A percentile compares a stretch with the other conserved stretches of the same genome.
Conservation (phyloP, 2,113 vertebrate genomes). For the Melanerpes formicivorus region DNA sequence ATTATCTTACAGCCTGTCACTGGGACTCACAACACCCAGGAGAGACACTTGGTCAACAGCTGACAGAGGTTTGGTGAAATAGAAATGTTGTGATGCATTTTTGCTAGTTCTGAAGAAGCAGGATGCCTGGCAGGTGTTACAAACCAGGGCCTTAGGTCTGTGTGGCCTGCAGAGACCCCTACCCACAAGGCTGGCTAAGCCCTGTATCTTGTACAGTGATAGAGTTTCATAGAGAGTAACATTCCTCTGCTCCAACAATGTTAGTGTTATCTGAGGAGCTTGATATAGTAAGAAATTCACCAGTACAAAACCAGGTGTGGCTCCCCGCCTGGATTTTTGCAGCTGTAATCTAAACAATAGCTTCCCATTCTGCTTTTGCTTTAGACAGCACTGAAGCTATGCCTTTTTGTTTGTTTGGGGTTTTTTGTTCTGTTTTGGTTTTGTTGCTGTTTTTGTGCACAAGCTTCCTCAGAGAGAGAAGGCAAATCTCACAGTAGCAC, state of each 20-base stretch:
- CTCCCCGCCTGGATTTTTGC: background rate
- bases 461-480: background rate
- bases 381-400: background rate
- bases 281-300: background rate
- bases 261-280: background rate
- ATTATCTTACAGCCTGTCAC: background rate
- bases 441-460: background rate
- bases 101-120: background rate
- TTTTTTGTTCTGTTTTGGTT: background rate
- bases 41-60: background rate
- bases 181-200: background rate
- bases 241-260: background rate
- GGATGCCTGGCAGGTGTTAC: fast-evolving
- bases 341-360: background rate
- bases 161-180: background rate
- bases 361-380: background rate
- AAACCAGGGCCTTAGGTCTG: background rate
- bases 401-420: background rate
- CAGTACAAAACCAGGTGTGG: fast-evolving
- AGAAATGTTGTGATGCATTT: background rate
- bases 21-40: background rate
- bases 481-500: background rate
- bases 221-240: background rate
- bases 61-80: background rate
- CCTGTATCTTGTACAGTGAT: fast-evolving